Percentiles rank a stretch among this genome's conserved stretches.
These are phyloP conservation scores for Crocidura indochinensis DNA, from an alignment of 2,797 vertebrate species.

Conservation along the genomic window DNA sequence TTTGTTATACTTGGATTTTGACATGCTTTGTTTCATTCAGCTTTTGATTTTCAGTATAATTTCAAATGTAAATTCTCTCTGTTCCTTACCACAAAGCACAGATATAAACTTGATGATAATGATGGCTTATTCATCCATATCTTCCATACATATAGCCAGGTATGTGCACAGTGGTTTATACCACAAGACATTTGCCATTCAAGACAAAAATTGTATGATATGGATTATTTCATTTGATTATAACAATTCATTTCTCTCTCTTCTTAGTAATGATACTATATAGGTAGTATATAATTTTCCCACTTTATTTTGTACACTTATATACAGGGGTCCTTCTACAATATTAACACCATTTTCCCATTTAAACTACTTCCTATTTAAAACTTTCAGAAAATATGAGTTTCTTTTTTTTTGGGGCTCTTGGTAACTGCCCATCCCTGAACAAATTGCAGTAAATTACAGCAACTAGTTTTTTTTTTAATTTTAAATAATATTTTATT, in stretches of 20 bases:
- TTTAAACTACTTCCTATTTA: slow-evolving; percentile 4
- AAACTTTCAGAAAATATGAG: slow-evolving; percentile 14
- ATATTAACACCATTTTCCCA: background rate
- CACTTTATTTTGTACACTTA: background rate
- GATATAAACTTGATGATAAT: background rate
- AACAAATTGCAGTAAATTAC: too few relatives aligned
- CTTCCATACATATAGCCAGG: background rate
- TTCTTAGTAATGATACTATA: slow-evolving; percentile 1
- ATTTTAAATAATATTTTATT: too few relatives aligned
- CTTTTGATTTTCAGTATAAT: background rate
- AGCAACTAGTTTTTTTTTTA: too few relatives aligned
- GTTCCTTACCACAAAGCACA: background rate
- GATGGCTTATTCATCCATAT: slow-evolving; percentile 1
- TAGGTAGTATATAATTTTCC: background rate
- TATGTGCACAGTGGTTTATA: background rate
- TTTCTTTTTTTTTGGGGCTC: too few relatives aligned
- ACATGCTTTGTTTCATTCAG: background rate
- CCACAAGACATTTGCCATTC: background rate
- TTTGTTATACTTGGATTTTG: background rate
- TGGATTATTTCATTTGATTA: slow-evolving; percentile 21
- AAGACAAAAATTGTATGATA: slow-evolving; percentile 25
- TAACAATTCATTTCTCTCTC: background rate
- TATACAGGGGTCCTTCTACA: background rate
- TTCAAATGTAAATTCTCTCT: slow-evolving; percentile 35
- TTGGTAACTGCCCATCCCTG: too few relatives aligned